Conservation (phyloP, 2,888 invertebrate genomes). For the Heteromyza rotundicornis region DNA sequence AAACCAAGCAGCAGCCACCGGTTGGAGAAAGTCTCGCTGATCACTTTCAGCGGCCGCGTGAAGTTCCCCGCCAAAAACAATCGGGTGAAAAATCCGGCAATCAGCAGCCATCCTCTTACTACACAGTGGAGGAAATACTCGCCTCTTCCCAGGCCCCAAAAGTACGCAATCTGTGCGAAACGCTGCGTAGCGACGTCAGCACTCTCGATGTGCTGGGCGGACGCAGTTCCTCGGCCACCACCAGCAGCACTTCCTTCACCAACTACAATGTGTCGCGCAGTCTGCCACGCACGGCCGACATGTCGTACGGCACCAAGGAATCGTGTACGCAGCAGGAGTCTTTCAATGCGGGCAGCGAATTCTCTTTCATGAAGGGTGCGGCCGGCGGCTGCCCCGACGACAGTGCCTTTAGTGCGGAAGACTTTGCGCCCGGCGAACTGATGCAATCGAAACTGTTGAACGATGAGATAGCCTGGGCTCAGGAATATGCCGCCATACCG, state of each 20-base stretch:
- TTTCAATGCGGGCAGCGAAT: conserved; percentile 40
- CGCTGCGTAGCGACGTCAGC: conserved; percentile 25
- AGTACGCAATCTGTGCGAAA: conserved; percentile 47
- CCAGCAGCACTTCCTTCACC: conserved; percentile 24
- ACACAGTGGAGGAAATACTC: conserved; percentile 58
- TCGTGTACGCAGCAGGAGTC: conserved; percentile 32
- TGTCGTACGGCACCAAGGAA: conserved; percentile 42
- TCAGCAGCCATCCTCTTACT: neutral
- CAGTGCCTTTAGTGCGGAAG: conserved; percentile 34
- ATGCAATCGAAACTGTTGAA: conserved; percentile 54
- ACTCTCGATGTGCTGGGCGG: neutral
- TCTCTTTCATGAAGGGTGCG: conserved; percentile 37
- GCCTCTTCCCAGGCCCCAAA: conserved; percentile 55
- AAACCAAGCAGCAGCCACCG: too few species aligned
- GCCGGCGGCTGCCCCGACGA: conserved; percentile 31
- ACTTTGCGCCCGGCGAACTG: conserved; percentile 55
- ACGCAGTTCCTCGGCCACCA: too few species aligned
- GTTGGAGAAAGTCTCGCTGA: too few species aligned
- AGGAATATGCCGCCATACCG: conserved; percentile 58
- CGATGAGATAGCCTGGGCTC: conserved; percentile 59
- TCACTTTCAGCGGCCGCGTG: too few species aligned
- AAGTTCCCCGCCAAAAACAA: too few species aligned
- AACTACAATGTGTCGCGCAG: conserved; percentile 41
- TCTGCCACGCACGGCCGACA: conserved; percentile 56
- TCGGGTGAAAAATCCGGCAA: neutral